Evolutionary conservation across 2,888 invertebrate genomes (phyloP), one percentile per base, ranked within the genome.

Genomic region (Lamellibrachia satsuma): DNA sequence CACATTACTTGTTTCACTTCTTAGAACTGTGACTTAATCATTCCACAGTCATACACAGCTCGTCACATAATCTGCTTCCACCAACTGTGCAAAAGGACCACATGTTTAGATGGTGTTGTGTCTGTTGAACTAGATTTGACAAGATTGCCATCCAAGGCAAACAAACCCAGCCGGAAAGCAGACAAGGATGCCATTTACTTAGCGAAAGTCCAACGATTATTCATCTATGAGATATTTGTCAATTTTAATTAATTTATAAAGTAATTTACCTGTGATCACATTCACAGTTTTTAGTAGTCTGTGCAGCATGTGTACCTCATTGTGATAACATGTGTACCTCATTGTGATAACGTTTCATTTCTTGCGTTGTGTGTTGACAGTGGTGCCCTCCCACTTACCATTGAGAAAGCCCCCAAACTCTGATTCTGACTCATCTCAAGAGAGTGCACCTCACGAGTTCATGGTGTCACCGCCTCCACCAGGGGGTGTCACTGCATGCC

Each of bases 371-470:
- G 22, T 75, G 15, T 60, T 55, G 3, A 6, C n/a, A 75, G 75
- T n/a, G 6, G 75, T 75, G 2, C 75, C 75, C 75, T 22, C 75
- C 15, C 22, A 75, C 75, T n/a, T 75, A n/a, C 22, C 75, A 2
- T 22, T 75, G 75, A 75, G 75, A 75, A 75, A 75, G 22, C n/a
- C 75, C 75, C 22, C 75, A 22, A 75, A n/a, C 75, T 75, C 75
- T 22, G 75, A 75, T n/a, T 75, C 22, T 75, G 75, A 75, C 75
- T 75, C 22, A 22, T 75, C 75, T 75, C 75, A 75, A 0, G 93
- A 93, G 91, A 51, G 93, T 52, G 93, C 94, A 1, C 94, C 94
- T 4, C 55, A 92, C 7, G 93, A 94, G 51, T 94, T 94, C 93
- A 90, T 92, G 90, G 93, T 94, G 52, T 94, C 94, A 52, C 93